A percentile compares a stretch with the other conserved stretches of the same genome.
Evolutionary conservation across 2,797 vertebrate species (phyloP).

Genomic region (Syngnathus acus): DNA sequence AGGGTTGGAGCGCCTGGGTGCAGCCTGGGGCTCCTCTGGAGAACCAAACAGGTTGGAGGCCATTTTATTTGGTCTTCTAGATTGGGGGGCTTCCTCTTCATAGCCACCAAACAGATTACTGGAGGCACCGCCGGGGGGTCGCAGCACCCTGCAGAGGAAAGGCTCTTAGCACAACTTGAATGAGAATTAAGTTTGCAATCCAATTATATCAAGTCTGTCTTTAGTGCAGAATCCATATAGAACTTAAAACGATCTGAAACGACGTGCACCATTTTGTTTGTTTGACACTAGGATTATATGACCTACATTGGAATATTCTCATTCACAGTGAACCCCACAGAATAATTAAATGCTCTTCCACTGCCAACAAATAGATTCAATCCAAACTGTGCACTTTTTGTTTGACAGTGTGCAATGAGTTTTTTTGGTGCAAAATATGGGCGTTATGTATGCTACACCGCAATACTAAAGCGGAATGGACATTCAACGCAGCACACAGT

Average conservation of each 20-base stretch:
- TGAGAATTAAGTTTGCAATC: neutral
- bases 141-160: conserved; percentile 70
- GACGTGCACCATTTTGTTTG: neutral
- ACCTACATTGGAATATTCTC: neutral
- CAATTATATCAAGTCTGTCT: conserved; percentile 1
- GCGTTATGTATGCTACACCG: neutral
- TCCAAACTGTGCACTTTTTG: neutral
- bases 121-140: conserved; percentile 84
- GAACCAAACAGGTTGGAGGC: conserved; percentile 83
- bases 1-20: conserved; percentile 83
- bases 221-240: neutral
- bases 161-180: neutral
- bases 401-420: neutral
- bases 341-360: neutral
- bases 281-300: neutral
- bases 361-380: neutral
- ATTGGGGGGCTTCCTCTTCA: conserved; percentile 70
- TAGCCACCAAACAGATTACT: conserved; percentile 79
- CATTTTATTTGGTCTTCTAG: conserved; percentile 79
- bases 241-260: neutral
- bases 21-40: conserved; percentile 70
- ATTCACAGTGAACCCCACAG: neutral
- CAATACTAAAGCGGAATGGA: neutral
- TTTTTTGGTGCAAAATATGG: neutral
- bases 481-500: neutral